Percentiles rank a stretch among this genome's conserved stretches.
These are phyloP conservation scores for Sebastes glaucus DNA, from an alignment of 2,797 vertebrate genomes.

Conservation along the genomic window DNA sequence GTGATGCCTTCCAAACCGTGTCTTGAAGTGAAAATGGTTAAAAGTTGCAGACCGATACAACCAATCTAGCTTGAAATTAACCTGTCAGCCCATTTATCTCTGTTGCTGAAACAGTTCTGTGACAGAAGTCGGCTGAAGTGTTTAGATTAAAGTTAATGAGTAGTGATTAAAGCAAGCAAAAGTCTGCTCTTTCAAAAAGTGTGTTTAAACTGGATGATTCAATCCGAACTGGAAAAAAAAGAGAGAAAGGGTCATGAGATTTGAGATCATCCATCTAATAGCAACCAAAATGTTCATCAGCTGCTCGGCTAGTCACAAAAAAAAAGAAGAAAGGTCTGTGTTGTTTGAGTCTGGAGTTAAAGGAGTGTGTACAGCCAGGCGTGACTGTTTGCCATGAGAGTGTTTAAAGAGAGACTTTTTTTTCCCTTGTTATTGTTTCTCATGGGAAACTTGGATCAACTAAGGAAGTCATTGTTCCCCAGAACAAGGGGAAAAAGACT, in stretches of 20 bases:
- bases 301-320: conserved; percentile 10
- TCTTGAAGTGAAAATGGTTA: not conserved
- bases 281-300: not conserved
- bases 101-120: conserved; percentile 17
- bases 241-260: conserved; percentile 19
- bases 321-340: conserved; percentile 3
- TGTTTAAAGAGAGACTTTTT: conserved; percentile 42
- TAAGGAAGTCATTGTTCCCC: conserved; percentile 39
- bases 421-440: conserved; percentile 61
- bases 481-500: conserved; percentile 5
- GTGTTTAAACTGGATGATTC: conserved; percentile 20
- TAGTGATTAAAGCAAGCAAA: conserved; percentile 41
- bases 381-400: conserved; percentile 69
- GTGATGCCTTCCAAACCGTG: not conserved
- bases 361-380: conserved; percentile 67
- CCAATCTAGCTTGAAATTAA: conserved; percentile 17
- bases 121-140: conserved; percentile 15
- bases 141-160: conserved; percentile 62
- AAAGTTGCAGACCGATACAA: not conserved
- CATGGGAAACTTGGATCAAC: conserved; percentile 53
- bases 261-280: not conserved
- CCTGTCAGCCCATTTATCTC: conserved; percentile 14
- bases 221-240: not conserved
- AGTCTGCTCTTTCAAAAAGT: not conserved
- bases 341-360: conserved; percentile 66